Base-by-base conservation (phyloP, 2,113 vertebrate species). In the Myotis yumanensis region DNA sequence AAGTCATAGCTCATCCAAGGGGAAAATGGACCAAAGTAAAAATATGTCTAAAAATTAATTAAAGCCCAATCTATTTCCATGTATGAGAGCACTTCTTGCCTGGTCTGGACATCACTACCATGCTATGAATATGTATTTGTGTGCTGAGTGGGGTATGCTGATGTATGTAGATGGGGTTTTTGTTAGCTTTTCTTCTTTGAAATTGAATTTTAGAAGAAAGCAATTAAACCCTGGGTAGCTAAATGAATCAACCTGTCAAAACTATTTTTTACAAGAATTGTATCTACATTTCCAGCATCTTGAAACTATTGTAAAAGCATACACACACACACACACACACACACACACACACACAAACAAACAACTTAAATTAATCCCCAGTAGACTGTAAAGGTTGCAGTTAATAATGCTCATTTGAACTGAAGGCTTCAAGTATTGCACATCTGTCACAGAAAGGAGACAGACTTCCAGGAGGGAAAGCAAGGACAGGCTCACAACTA, bases 231-330 rank as follows among this genome's bases (percentile, higher is more conserved):
- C 96, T 97, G 96, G 25, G 95, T 92, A 97, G 76, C 91, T 98
- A 97, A 98, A 98, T 97, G 96, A 98, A 98, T 97, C 98, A 98
- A 97, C 93, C 95, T 98, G 95, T 97, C 96, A 95, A 97, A 98
- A 97, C 86, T 93, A 64, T 93, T 97, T 94, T 69, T 91, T 97
- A 96, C 57, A 89, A 96, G 95, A 97, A 98, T 86, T 97, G 25
- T 94, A 97, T 97, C 95, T 98, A 87, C 95, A 96, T 98, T 98
- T 97, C 95, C 94, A 97, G 75, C 97, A 98, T 97, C 91, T 97
- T 98, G 97, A 97, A 98, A 97, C 95, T 95, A 95, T 97, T 97
- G 64, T 95, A 92, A 96, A 98, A 97, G 96, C 73, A 94, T 18
- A 92, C 72, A 75, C 46, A 30, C 10, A 59, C 86, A 95, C 84